Evolutionary conservation across 2,797 vertebrate genomes (phyloP).

Genomic region (Vireo griseus): DNA sequence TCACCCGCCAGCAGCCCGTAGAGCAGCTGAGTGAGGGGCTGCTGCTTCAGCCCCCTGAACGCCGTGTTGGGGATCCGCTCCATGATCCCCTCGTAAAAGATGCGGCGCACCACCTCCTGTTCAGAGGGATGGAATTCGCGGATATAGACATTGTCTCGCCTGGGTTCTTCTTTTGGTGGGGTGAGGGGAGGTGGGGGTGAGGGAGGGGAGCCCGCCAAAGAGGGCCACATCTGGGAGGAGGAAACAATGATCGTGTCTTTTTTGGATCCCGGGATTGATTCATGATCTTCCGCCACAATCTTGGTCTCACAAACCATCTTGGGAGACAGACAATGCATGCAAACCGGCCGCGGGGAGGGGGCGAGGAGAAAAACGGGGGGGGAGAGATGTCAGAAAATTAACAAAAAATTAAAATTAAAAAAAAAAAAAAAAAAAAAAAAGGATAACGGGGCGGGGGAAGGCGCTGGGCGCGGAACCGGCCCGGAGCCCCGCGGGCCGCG

Average conservation of each 20-base stretch:
- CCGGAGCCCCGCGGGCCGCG: constrained; percentile 73
- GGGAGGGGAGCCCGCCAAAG: constrained; percentile 57
- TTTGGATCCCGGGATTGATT: constrained; percentile 86
- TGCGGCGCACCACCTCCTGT: constrained; percentile 87
- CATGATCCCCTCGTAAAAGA: constrained; percentile 94
- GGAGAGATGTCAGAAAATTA: not conserved
- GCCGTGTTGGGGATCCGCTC: constrained; percentile 95
- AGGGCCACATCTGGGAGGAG: constrained; percentile 86
- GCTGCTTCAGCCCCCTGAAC: constrained; percentile 88
- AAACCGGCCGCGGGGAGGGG: constrained; percentile 70
- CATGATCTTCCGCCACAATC: constrained; percentile 94
- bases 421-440: not conserved
- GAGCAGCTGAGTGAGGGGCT: constrained; percentile 85
- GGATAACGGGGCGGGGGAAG: constrained; percentile 12
- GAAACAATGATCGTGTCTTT: constrained; percentile 85
- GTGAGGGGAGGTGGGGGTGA: constrained; percentile 35
- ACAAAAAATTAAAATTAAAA: not conserved
- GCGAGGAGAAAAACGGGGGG: not conserved
- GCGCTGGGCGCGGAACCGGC: constrained; percentile 52
- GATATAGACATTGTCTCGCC: constrained; percentile 82
- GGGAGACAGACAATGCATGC: constrained; percentile 95
- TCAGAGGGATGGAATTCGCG: constrained; percentile 89
- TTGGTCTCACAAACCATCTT: constrained; percentile 99
- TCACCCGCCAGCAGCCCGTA: constrained; percentile 90
- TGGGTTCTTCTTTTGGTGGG: constrained; percentile 69